phyloP scores from a whole-genome alignment of 2,113 vertebrate species.

The Rhombomys opimus region DNA sequence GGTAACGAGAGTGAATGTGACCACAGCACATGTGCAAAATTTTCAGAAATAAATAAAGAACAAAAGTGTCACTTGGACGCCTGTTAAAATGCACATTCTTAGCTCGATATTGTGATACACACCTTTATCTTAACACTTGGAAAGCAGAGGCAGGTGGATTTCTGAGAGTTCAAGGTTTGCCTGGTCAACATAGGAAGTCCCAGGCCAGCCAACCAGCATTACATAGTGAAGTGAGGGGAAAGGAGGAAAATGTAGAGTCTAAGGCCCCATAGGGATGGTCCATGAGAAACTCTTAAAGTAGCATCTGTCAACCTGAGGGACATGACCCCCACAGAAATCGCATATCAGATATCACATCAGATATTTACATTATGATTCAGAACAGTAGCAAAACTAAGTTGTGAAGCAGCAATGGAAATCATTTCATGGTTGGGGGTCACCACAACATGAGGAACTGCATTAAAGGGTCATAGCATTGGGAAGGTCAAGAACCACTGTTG shows the following conservation, averaged over 20 bases:
- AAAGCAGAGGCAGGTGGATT: not conserved
- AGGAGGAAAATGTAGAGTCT: too few species aligned
- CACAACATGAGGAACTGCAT: not conserved
- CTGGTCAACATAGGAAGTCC: not conserved
- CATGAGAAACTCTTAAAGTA: not conserved
- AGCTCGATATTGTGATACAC: too few species aligned
- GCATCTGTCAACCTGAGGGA: not conserved
- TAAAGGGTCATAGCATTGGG: not conserved
- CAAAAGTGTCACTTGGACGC: accelerated
- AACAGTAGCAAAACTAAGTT: not conserved
- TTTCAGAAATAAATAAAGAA: not conserved
- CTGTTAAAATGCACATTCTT: not conserved
- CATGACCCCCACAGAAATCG: too few species aligned
- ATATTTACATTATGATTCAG: not conserved
- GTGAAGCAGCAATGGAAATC: not conserved
- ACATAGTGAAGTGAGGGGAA: not conserved
- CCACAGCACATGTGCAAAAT: not conserved
- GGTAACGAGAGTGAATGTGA: too few species aligned
- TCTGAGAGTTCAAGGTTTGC: not conserved
- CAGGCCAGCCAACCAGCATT: not conserved
- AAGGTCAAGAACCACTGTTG: not conserved
- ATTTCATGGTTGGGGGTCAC: not conserved
- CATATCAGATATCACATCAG: not conserved
- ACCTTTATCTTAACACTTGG: not conserved
- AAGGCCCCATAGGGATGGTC: not conserved